A percentile compares a stretch with the other conserved stretches of the same genome.
These are phyloP conservation scores for Rousettus madagascariensis DNA, from an alignment of 2,797 vertebrate genomes.

Conservation along the genomic window DNA sequence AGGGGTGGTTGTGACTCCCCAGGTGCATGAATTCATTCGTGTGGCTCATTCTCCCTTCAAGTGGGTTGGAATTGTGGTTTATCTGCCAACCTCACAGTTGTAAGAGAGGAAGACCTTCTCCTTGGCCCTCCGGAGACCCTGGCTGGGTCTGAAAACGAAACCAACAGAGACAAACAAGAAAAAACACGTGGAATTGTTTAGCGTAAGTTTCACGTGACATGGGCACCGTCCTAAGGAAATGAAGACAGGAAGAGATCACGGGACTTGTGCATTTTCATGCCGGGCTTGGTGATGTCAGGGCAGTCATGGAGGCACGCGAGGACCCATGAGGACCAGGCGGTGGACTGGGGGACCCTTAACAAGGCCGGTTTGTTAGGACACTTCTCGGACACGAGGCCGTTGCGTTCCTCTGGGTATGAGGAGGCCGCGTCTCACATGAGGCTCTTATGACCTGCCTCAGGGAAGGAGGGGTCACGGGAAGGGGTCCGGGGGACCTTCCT, in stretches of 20 bases:
- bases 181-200: neutral
- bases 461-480: too few relatives aligned
- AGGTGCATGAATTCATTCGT: neutral
- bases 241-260: fast-evolving
- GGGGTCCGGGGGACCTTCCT: neutral
- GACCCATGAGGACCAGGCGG: fast-evolving
- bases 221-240: neutral
- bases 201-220: fast-evolving
- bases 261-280: neutral
- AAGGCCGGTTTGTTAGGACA: too few relatives aligned
- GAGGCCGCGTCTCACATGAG: neutral
- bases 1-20: neutral
- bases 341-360: fast-evolving
- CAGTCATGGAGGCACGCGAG: too few relatives aligned
- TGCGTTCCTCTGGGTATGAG: neutral
- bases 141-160: neutral
- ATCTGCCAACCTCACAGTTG: too few relatives aligned
- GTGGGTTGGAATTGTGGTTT: too few relatives aligned
- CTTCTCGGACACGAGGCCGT: too few relatives aligned
- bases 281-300: too few relatives aligned
- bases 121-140: too few relatives aligned
- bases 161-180: neutral
- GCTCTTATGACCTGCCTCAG: neutral
- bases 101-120: neutral
- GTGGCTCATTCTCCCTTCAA: neutral